Evolutionary conservation across 2,888 invertebrate species (phyloP), one percentile per base, ranked within the genome.

Genomic region (Apomyelois bistriatella): DNA sequence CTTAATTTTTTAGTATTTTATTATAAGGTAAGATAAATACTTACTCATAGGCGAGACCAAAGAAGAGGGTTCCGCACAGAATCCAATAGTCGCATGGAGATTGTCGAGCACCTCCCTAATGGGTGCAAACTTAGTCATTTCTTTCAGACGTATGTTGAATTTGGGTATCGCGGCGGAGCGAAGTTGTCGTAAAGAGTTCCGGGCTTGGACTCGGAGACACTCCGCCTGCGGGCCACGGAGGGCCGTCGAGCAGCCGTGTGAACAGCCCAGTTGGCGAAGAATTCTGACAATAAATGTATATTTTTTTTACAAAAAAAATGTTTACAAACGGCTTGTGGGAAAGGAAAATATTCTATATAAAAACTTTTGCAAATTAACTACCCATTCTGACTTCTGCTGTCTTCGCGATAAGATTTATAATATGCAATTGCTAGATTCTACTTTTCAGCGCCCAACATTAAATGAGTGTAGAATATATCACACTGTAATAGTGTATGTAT

Each of bases 31-130:
- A 7, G 30, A n/a, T 16, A 41, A 35, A 15, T 64, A 93, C 96
- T 95, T 91, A 97, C 97, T 96, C 85, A 96, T 91, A 32, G 97
- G 97, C 22, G 97, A 97, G 15, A 97, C 90, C 65, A 97, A 88
- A 7, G 95, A 94, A 59, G 94, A 93, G 9, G 98, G 97, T 81
- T 99, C 98, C 36, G 96, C 93, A 53, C 99, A 99, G 82, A 97
- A 99, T 5, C 98, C 98, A 49, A 98, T 94, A 66, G 98, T 96
- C 0, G 99, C 94, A 79, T 99, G 99, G 58, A 99, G 94, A 72
- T 99, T 96, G 72, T 99, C 99, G 53, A 99, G 86, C 7, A 98
- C 93, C 59, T 98, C 97, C 13, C 94, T 91, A 30, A 99, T 90
- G 0, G 96, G 94, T 28, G 95, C 93, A 1, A 93, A 93, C 60